phyloP scores from a whole-genome alignment of 2,888 invertebrate genomes.

The Metopia argyrocephala region DNA sequence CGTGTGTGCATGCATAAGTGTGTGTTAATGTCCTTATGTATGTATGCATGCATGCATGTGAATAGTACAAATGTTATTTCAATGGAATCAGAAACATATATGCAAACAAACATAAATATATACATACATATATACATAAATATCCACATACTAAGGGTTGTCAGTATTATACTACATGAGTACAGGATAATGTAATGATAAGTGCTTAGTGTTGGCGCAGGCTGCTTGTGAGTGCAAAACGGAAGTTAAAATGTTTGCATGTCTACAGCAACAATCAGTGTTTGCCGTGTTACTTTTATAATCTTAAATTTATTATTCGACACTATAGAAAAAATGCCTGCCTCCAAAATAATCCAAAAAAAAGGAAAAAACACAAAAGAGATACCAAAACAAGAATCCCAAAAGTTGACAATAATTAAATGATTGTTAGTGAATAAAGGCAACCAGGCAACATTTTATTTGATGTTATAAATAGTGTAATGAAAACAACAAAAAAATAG shows the following conservation, averaged over 20 bases:
- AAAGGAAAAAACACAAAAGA: not conserved
- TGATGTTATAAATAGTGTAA: too few relatives aligned
- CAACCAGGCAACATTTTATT: not conserved
- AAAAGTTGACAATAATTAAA: conserved; percentile 24
- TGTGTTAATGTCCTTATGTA: too few relatives aligned
- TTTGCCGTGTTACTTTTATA: conserved; percentile 52
- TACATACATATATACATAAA: not conserved
- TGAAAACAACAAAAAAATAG: too few relatives aligned
- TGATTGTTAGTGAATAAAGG: conserved; percentile 26
- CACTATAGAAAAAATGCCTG: not conserved
- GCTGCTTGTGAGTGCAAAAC: conserved; percentile 6
- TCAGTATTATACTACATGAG: too few relatives aligned
- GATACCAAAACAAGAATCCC: not conserved
- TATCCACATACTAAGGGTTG: too few relatives aligned
- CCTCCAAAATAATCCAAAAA: not conserved
- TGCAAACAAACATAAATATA: too few relatives aligned
- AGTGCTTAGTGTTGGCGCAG: conserved; percentile 33
- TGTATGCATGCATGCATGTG: too few relatives aligned
- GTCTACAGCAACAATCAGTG: conserved; percentile 46
- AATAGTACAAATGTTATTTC: too few relatives aligned
- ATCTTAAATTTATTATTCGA: conserved; percentile 13
- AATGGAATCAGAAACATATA: too few relatives aligned
- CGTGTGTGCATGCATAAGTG: too few relatives aligned
- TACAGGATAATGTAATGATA: conserved; percentile 16
- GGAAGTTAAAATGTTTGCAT: conserved; percentile 57